Evolutionary conservation across 2,888 invertebrate genomes (phyloP).

Genomic region (Lamellibrachia columna): DNA sequence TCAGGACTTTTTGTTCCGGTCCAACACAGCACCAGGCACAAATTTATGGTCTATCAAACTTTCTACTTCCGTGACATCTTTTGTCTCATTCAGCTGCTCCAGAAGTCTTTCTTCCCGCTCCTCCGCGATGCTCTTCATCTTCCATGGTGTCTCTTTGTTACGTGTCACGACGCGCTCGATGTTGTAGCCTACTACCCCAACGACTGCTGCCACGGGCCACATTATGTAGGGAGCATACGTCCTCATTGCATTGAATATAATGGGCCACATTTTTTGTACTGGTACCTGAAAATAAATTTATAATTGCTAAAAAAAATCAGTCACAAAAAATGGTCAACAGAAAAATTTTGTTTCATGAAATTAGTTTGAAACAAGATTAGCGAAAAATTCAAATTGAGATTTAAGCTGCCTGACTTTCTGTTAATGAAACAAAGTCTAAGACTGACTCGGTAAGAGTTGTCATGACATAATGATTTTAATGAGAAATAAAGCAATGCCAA

Average conservation of each 20-base stretch:
- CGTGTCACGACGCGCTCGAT: conserved; percentile 72
- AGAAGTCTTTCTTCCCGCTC: conserved; percentile 76
- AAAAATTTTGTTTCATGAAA: too few relatives aligned
- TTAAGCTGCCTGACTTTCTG: too few relatives aligned
- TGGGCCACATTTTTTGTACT: conserved; percentile 77
- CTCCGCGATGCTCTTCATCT: conserved; percentile 74
- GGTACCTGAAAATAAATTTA: neutral
- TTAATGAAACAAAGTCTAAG: too few relatives aligned
- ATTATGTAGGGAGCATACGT: conserved; percentile 83
- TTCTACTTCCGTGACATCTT: conserved; percentile 73
- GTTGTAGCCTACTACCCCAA: conserved; percentile 89
- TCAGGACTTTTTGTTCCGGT: neutral
- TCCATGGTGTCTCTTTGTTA: conserved; percentile 67
- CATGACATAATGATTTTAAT: too few relatives aligned
- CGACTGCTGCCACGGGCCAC: conserved; percentile 81
- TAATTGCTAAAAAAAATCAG: neutral
- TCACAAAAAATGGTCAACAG: too few relatives aligned
- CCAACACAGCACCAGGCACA: conserved; percentile 58
- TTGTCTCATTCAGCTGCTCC: conserved; percentile 66
- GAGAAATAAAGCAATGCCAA: too few relatives aligned
- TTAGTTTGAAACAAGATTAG: too few relatives aligned
- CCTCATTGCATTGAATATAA: conserved; percentile 74
- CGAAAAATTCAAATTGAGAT: too few relatives aligned
- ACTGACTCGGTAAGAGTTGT: too few relatives aligned
- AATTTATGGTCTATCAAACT: conserved; percentile 74